Conservation (phyloP, 2,797 vertebrate genomes). For the Chiroxiphia lanceolata region DNA sequence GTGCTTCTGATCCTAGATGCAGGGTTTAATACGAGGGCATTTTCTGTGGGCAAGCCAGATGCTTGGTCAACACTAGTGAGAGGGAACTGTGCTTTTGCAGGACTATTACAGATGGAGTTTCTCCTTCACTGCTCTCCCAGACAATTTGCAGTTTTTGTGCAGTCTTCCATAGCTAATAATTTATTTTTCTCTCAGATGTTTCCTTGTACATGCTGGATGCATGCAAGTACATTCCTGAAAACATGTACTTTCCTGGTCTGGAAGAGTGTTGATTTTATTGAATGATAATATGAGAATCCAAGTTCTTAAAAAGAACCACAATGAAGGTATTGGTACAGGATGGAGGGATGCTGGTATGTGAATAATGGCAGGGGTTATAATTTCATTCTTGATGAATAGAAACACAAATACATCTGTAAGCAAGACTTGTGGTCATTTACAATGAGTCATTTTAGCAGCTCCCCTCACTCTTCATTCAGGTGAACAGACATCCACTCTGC, state of each 20-base stretch:
- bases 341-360: background rate
- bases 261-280: background rate
- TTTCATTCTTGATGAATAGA: background rate
- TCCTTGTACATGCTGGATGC: background rate
- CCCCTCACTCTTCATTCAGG: background rate
- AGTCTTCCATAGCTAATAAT: background rate
- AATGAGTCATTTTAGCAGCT: accelerated
- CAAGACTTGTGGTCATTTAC: background rate
- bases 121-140: background rate
- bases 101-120: background rate
- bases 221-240: background rate
- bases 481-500: background rate
- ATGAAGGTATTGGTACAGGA: background rate
- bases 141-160: background rate
- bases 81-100: background rate
- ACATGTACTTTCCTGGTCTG: background rate
- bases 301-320: background rate
- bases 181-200: background rate
- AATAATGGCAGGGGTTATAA: background rate
- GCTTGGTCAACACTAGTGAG: background rate
- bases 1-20: slow-evolving; percentile 15
- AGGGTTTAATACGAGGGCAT: slow-evolving; percentile 19
- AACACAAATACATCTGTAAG: background rate
- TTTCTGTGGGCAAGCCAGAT: background rate
- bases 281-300: background rate